Percentiles rank a stretch among this genome's conserved stretches.
These are phyloP conservation scores for Ammodytes dubius DNA, from an alignment of 2,113 vertebrate species.

Conservation along the genomic window DNA sequence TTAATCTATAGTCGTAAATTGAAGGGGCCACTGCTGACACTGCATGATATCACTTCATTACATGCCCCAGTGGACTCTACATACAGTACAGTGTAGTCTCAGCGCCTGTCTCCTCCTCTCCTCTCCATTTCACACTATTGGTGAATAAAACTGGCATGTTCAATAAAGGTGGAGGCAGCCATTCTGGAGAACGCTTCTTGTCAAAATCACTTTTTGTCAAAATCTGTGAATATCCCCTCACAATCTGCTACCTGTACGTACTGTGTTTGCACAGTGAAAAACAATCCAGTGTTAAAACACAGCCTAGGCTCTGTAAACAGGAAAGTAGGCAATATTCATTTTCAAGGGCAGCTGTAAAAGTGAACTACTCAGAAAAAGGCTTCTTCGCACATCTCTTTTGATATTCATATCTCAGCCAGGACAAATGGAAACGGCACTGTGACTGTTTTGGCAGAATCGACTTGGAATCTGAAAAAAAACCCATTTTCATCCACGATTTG, in stretches of 20 bases:
- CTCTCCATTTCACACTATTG: not conserved
- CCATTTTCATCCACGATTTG: not conserved
- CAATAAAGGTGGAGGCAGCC: no score
- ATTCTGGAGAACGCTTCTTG: no score
- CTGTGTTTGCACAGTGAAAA: no score
- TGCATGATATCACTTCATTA: constrained; percentile 68
- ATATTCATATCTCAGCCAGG: not conserved
- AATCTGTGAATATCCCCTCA: no score
- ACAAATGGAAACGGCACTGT: not conserved
- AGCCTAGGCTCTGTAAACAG: no score
- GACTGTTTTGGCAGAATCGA: constrained; percentile 12
- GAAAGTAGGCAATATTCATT: not conserved
- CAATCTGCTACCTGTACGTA: no score
- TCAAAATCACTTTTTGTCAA: no score
- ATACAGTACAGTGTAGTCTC: constrained; percentile 21
- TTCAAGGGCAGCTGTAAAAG: not conserved
- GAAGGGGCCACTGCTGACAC: constrained; percentile 60
- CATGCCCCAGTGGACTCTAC: constrained; percentile 44
- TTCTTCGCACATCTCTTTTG: not conserved
- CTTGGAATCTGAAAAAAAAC: not conserved
- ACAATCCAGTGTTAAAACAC: no score
- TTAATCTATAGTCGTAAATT: constrained; percentile 66
- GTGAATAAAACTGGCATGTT: no score
- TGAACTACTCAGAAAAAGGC: not conserved
- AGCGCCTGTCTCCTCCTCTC: not conserved